These are phyloP conservation scores for Anthophora plumipes DNA, from an alignment of 2,888 invertebrate genomes.

Conservation along the genomic window DNA sequence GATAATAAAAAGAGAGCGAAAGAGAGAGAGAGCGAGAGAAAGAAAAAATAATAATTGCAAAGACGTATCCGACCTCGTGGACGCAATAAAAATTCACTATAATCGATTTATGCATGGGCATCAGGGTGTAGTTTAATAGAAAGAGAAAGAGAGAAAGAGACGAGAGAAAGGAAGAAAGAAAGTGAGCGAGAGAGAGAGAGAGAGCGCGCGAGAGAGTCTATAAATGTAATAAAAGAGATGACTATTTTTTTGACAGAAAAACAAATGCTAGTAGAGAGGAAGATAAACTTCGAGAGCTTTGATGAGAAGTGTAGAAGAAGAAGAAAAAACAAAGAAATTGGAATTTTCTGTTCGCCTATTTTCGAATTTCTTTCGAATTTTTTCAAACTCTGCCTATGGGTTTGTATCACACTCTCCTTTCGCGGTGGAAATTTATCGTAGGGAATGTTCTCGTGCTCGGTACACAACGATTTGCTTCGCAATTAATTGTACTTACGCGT, in stretches of 20 bases:
- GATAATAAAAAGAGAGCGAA: slow-evolving; percentile 14
- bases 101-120: slow-evolving; percentile 56
- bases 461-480: not conserved
- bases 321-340: no score
- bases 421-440: not conserved
- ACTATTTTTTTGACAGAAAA: slow-evolving; percentile 52
- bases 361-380: not conserved
- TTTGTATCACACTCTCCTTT: no score
- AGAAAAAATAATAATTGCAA: slow-evolving; percentile 22
- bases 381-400: not conserved
- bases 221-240: slow-evolving; percentile 44
- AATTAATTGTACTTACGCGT: not conserved
- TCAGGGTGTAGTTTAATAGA: slow-evolving; percentile 58
- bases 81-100: slow-evolving; percentile 52
- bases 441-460: not conserved
- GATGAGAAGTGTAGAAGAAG: not conserved
- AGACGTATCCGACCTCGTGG: slow-evolving; percentile 53
- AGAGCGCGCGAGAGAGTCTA: slow-evolving; percentile 19
- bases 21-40: not conserved
- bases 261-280: slow-evolving; percentile 18
- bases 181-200: slow-evolving; percentile 8
- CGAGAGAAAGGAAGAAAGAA: slow-evolving; percentile 24
- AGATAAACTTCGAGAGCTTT: slow-evolving; percentile 25
- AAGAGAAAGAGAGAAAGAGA: slow-evolving; percentile 18
- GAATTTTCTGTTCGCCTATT: not conserved